Percentiles rank a stretch among this genome's conserved stretches.
Evolutionary conservation across 2,113 vertebrate species (phyloP).

Genomic region (Cisticola juncidis): DNA sequence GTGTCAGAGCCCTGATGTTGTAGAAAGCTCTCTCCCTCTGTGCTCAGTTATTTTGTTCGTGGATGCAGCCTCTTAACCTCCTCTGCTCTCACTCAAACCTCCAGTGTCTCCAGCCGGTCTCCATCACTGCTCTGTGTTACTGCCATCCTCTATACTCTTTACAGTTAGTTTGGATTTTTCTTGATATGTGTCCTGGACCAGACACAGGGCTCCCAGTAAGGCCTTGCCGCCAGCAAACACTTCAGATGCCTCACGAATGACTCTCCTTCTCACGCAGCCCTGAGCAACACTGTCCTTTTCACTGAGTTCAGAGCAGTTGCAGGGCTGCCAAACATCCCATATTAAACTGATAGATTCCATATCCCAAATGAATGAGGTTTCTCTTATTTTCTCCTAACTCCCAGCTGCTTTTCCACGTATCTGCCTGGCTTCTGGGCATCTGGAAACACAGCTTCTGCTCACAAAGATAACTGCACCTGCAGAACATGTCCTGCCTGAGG

Average conservation of each 20-base stretch:
- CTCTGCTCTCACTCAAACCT: not conserved
- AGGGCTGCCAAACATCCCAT: constrained; percentile 1
- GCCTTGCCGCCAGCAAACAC: not conserved
- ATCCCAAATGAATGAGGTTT: not conserved
- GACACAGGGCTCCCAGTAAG: not conserved
- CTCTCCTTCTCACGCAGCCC: not conserved
- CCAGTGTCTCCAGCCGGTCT: not conserved
- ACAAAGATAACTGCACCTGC: not conserved
- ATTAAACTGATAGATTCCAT: not conserved
- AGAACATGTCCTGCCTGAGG: not conserved
- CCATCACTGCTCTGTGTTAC: not conserved
- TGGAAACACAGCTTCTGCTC: not conserved
- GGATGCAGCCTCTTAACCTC: not conserved
- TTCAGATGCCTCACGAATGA: not conserved
- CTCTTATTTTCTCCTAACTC: not conserved
- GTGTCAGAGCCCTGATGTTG: not conserved
- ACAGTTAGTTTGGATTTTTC: constrained; percentile 12
- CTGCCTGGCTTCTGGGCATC: not conserved
- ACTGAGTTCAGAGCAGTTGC: not conserved
- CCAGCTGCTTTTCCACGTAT: not conserved
- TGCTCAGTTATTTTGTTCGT: not conserved
- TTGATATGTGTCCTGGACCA: not conserved
- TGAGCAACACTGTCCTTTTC: not conserved
- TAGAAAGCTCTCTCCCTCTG: not conserved
- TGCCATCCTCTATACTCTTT: not conserved